These are phyloP conservation scores for Todus mexicanus DNA, from an alignment of 2,797 vertebrate genomes.

Conservation along the genomic window DNA sequence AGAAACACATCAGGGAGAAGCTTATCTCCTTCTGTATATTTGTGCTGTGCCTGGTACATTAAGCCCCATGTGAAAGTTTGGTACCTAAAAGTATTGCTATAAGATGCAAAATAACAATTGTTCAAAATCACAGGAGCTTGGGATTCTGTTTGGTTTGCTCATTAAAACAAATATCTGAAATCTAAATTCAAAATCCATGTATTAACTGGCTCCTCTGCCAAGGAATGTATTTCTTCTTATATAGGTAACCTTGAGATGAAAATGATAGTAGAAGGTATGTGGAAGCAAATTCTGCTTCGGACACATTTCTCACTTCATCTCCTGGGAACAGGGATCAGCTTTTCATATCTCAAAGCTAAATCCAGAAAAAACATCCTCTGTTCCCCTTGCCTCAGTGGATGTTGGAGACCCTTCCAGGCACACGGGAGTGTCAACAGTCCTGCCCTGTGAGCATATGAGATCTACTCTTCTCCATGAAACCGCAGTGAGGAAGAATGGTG, in stretches of 20 bases:
- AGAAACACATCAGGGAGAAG: not conserved
- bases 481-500: not conserved
- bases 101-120: not conserved
- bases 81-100: not conserved
- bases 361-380: not conserved
- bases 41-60: not conserved
- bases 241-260: not conserved
- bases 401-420: not conserved
- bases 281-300: not conserved
- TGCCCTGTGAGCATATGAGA: not conserved
- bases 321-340: not conserved
- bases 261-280: not conserved
- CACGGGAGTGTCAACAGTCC: not conserved
- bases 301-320: not conserved
- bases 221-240: not conserved
- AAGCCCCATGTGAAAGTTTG: not conserved
- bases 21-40: not conserved
- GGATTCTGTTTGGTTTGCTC: not conserved
- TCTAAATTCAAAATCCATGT: not conserved
- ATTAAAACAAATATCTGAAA: not conserved
- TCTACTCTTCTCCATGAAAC: not conserved
- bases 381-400: not conserved
- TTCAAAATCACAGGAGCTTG: not conserved
- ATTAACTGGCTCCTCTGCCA: not conserved
- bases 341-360: slow-evolving; percentile 20